Evolutionary conservation across 2,797 vertebrate genomes (phyloP), one percentile per base, ranked within the genome.

Genomic region (Syndactyla subalaris): DNA sequence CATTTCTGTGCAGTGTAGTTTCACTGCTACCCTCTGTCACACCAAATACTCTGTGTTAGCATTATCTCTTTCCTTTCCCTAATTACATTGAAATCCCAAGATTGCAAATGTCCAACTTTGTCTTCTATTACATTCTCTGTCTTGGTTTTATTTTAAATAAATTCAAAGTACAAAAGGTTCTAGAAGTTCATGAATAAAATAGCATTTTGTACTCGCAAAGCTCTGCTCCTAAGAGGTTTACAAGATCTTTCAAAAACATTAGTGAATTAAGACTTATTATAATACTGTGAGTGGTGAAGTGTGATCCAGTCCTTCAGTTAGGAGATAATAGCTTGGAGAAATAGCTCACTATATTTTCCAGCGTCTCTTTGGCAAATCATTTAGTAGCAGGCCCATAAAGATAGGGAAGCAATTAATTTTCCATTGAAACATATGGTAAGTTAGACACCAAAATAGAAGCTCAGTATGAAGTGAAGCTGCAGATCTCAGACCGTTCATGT

Each of bases 171-270:
- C 0, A 0, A 75, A 85, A 91, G 23, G n/a, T 73, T 93, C 92
- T 43, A 90, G 19, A 93, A 84, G 59, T 89, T 87, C 74, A 87
- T 82, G 7, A 89, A 87, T 87, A 89, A 95, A 89, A 94, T 30
- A 76, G 32, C 30, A 73, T 70, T 95, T 95, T 88, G 36, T 66
- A 76, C 66, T 96, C 8, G 1, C 54, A 88, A 66, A 85, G 43
- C 48, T 82, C 66, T 78, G 39, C 59, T 85, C 70, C 70, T 62
- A 54, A 45, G 73, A 92, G 70, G 41, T 81, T 96, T 88, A 82
- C 38, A 83, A 85, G 75, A 91, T 74, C 36, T 91, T 93, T 88
- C 58, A 83, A 88, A 94, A 88, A 57, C 27, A 78, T 73, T 89
- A 84, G 89, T 79, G 59, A 89, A 89, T 91, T 89, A 93, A 85